A percentile compares a stretch with the other conserved stretches of the same genome.
These are phyloP conservation scores for Lumbricus terrestris DNA, from an alignment of 2,888 invertebrate genomes.

Conservation along the genomic window DNA sequence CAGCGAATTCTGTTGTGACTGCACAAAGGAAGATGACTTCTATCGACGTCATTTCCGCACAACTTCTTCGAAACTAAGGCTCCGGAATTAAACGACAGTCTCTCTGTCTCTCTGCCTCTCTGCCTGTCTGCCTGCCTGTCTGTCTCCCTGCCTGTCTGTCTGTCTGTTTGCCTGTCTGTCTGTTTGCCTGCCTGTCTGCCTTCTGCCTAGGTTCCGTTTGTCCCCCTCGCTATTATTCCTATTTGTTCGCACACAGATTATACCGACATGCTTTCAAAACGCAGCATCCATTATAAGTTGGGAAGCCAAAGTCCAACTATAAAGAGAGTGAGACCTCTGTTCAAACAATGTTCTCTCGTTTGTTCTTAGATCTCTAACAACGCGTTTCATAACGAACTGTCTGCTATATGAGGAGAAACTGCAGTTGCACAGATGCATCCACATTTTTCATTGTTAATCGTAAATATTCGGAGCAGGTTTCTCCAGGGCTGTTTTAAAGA, in stretches of 20 bases:
- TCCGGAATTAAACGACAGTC: neutral
- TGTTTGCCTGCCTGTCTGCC: too few species aligned
- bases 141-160: neutral
- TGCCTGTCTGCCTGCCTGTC: neutral
- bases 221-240: neutral
- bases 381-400: neutral
- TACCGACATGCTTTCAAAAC: neutral
- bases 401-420: neutral
- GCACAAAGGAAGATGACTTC: neutral
- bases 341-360: neutral
- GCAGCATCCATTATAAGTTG: neutral
- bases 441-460: neutral
- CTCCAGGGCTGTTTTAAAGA: too few species aligned
- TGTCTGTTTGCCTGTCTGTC: neutral
- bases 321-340: neutral
- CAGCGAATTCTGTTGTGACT: neutral
- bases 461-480: too few species aligned
- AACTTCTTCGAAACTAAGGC: neutral
- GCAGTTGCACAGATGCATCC: neutral
- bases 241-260: neutral
- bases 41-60: neutral
- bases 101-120: neutral
- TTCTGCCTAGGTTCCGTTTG: neutral
- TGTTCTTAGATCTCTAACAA: neutral
- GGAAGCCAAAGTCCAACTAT: too few species aligned